Conservation (phyloP, 2,113 vertebrate species). For the Corythornis vintsioides region DNA sequence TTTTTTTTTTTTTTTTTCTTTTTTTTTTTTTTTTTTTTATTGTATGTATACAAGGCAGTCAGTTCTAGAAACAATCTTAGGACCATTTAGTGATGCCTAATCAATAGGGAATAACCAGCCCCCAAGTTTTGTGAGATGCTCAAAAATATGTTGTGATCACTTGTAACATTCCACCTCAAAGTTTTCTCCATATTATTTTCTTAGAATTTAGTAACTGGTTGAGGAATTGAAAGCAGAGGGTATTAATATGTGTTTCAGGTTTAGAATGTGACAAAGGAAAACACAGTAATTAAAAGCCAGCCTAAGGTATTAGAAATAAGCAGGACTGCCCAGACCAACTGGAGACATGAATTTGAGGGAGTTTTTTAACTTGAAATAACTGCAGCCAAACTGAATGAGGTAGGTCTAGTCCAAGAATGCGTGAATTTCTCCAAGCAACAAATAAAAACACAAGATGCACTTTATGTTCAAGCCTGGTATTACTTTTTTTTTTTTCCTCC, state of each 20-base stretch:
- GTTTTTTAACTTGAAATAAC: background rate
- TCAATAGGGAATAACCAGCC: background rate
- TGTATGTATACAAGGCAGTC: background rate
- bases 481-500: background rate
- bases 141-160: background rate
- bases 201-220: background rate
- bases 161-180: background rate
- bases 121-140: background rate
- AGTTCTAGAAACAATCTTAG: background rate
- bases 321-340: background rate
- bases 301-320: background rate
- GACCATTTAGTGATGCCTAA: background rate
- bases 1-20: background rate
- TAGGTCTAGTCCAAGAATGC: background rate
- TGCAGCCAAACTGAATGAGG: background rate
- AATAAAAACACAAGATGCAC: background rate
- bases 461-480: background rate
- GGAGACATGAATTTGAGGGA: background rate
- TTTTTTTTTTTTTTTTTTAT: background rate
- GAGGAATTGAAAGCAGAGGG: background rate
- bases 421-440: conserved; percentile 7
- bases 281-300: background rate
- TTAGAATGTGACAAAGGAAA: background rate
- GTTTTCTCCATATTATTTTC: background rate
- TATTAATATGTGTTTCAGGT: background rate